Base-by-base conservation (phyloP, 2,797 vertebrate species). In the Fistularia commersonii region DNA sequence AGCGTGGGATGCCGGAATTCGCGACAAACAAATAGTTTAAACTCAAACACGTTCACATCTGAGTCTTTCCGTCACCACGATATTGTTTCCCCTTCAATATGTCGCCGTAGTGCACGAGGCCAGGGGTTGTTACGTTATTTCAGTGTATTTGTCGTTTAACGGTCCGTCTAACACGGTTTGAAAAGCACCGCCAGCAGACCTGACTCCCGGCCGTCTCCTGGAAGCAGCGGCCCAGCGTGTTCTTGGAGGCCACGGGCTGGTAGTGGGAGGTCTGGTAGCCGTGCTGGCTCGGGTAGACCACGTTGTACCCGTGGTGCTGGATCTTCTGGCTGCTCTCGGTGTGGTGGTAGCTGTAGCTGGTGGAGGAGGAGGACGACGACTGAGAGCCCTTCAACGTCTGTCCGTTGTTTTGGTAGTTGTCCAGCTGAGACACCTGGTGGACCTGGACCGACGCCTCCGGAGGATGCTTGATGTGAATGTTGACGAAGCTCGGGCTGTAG, bases 381-480 rank as follows among this genome's bases (percentile, higher is more conserved):
- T 71, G 71, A 47, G 84, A 88, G 39, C 83, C 87, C 3, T 92
- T 85, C 45, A 77, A 52, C 77, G 92, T 93, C 59, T 93, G 93
- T 67, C 91, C 90, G 7, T 81, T 79, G 68, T 63, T 74, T 47
- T 77, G 70, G 60, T 76, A 83, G 65, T 88, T 87, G 54, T 97
- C 96, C 45, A 98, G 85, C 77, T 95, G 94, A 62, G 96, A 97
- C 55, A 99, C 96, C 84, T 97, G 97, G 70, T 99, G 97, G 64
- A 99, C 94, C 86, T 98, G 95, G 52, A 98, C 95, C 0, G 96
- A 96, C 32, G 97, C 97, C 72, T 99, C 97, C 0, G 96, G 95
- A 33, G 97, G 96, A 74, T 99, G 96, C 69, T 98, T 96, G 77
- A 99, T 96, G 53, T 98, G 97, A 77, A 98, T 95, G 79, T 98